Evolutionary conservation across 2,888 invertebrate genomes (phyloP), one percentile per base, ranked within the genome.

Genomic region (Cerceris rybyensis): DNA sequence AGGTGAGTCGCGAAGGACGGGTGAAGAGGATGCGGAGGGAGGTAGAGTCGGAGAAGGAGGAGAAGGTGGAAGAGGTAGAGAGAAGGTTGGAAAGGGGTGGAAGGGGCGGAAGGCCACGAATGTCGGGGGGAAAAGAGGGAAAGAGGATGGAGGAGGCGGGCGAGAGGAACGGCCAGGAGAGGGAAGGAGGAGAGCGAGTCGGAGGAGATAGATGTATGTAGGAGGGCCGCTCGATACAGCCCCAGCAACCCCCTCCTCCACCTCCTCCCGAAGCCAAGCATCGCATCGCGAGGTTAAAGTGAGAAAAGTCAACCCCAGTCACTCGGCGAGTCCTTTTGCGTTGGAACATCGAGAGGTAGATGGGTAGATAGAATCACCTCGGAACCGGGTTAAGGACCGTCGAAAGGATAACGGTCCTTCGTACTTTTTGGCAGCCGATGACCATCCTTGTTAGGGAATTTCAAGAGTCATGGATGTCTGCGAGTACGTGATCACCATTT

Each of bases 201-300:
- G 88, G 91, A 89, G 90, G 91, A 92, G 92, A 92, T 92, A 92
- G 92, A 92, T 92, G 92, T 92, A 91, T 91, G 90, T 92, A 91
- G 91, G 92, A 92, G 91, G 92, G 91, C 91, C 92, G 92, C 92
- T 92, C 91, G 92, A 92, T 92, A 92, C 92, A 92, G 92, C 92
- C 89, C 92, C 92, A 92, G 92, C 92, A 90, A 88, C 88, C 87
- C 89, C 89, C 89, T 90, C 87, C 87, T 86, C 88, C 85, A 84
- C 87, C 89, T 87, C 82, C 83, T 80, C 77, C 87, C 87, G 87
- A 91, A 90, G 89, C 91, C 90, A 91, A 91, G 91, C 92, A 91
- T 91, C 91, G 91, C 90, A 91, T 91, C 91, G 91, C 89, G 89
- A 91, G 91, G 91, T 92, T 92, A 91, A 91, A 91, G 92, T 91